phyloP scores from a whole-genome alignment of 2,888 invertebrate species.

The Epistrophe grossulariae region DNA sequence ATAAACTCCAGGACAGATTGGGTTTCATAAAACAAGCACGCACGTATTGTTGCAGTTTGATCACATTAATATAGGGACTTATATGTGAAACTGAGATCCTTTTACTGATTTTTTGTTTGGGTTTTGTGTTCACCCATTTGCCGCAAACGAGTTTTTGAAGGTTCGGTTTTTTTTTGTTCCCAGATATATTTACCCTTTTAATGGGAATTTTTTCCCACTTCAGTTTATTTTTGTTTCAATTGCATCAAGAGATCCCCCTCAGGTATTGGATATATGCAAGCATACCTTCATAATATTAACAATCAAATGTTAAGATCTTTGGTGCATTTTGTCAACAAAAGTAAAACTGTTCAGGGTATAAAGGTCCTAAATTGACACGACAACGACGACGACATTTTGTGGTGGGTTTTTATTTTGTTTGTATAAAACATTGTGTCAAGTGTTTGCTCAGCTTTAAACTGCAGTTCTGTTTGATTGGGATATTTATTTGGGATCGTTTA shows the following conservation, averaged over 20 bases:
- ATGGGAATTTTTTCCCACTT: slow-evolving; percentile 56
- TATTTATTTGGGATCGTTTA: slow-evolving; percentile 16
- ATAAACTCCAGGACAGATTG: slow-evolving; percentile 66
- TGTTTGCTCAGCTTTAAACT: slow-evolving; percentile 69
- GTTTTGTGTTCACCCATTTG: slow-evolving; percentile 31
- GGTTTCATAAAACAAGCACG: slow-evolving; percentile 64
- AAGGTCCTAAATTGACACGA: slow-evolving; percentile 54
- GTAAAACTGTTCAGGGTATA: slow-evolving; percentile 21
- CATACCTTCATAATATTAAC: slow-evolving; percentile 7
- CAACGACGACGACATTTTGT: slow-evolving; percentile 33
- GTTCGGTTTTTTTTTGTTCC: slow-evolving; percentile 1
- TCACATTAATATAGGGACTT: slow-evolving; percentile 73
- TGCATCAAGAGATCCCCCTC: slow-evolving; percentile 32
- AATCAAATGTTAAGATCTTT: slow-evolving; percentile 65
- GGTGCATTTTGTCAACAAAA: slow-evolving; percentile 54
- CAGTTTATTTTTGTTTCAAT: slow-evolving; percentile 14
- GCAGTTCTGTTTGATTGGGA: slow-evolving; percentile 30
- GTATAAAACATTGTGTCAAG: slow-evolving; percentile 60
- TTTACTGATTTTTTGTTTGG: slow-evolving; percentile 34
- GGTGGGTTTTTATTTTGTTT: slow-evolving; percentile 50
- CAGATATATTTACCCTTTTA: slow-evolving; percentile 64
- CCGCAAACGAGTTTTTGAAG: slow-evolving; percentile 38
- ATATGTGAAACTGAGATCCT: slow-evolving; percentile 73
- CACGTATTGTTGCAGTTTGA: slow-evolving; percentile 74
- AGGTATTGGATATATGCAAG: slow-evolving; percentile 35